These are phyloP conservation scores for Halcyon badia DNA, from an alignment of 2,797 vertebrate species.

Conservation along the genomic window DNA sequence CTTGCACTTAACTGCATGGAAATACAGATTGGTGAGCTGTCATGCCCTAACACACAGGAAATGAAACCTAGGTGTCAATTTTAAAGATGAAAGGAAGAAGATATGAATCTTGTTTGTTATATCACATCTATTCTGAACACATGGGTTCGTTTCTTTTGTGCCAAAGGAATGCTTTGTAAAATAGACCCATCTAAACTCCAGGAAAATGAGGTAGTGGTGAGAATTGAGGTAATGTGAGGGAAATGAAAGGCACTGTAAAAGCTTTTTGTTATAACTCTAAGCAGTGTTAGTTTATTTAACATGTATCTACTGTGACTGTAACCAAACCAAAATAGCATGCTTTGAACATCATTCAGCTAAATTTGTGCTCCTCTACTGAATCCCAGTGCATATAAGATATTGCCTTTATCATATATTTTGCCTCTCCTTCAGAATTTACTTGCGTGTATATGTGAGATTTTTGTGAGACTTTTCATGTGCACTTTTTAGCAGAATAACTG, in stretches of 20 bases:
- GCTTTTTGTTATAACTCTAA: not conserved
- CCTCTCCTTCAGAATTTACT: not conserved
- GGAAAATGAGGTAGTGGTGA: not conserved
- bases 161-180: not conserved
- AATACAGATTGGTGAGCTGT: not conserved
- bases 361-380: not conserved
- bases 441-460: not conserved
- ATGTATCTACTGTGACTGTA: not conserved
- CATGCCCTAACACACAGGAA: not conserved
- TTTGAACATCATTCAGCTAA: not conserved
- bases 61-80: not conserved
- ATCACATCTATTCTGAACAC: not conserved
- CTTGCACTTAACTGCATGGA: not conserved
- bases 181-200: not conserved
- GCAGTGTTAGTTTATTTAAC: not conserved
- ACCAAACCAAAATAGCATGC: not conserved
- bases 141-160: not conserved
- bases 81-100: not conserved
- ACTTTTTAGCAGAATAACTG: not conserved
- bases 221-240: not conserved
- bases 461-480: not conserved
- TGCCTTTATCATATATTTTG: not conserved
- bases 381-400: not conserved
- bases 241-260: not conserved
- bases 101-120: not conserved